Evolutionary conservation across 2,888 invertebrate genomes (phyloP), one percentile per base, ranked within the genome.

Genomic region (Aleiodes leptofemur): DNA sequence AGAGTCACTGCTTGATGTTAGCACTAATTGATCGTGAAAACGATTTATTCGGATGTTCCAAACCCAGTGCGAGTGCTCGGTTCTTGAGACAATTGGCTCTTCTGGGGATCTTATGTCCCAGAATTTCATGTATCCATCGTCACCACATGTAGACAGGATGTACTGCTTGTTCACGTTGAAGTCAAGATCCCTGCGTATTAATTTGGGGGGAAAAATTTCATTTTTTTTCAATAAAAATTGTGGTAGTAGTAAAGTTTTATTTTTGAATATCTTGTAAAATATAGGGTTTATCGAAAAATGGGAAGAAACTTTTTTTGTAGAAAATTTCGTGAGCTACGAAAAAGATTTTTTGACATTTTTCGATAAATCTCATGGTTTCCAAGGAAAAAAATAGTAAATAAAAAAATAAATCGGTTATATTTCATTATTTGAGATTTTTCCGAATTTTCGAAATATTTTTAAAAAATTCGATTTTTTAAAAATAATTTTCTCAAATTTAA

Each of bases 121-220:
- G 82, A 99, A 97, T 87, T 97, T 97, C 14, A 97, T 93, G 66
- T 95, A 95, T 0, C 97, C 98, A 90, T 99, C 99, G 89, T 99
- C 99, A 0, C 99, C 99, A 80, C 97, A 98, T 1, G 96, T 97
- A 0, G 96, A 96, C 78, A 99, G 87, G 83, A 96, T 96, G 86
- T 98, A 98, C 85, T 98, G 98, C 89, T 96, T 96, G 90, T 99
- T 99, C n/a, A 98, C 96, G 90, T 99, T 99, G 87, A 98, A 98
- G 90, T 99, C 99, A 53, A 99, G 89, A 86, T 98, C 97, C 72
- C 98, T 91, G 64, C 16, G 78, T 82, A 50, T 53, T 14, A 70
- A 74, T 56, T 68, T 3, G 3, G 3, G 6, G 50, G 34, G 4
- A 59, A 23, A 34, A 9, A 9, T 43, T 43, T 4, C 3, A 9